phyloP scores from a whole-genome alignment of 2,888 invertebrate genomes.

The Acanthoscelides obtectus region DNA sequence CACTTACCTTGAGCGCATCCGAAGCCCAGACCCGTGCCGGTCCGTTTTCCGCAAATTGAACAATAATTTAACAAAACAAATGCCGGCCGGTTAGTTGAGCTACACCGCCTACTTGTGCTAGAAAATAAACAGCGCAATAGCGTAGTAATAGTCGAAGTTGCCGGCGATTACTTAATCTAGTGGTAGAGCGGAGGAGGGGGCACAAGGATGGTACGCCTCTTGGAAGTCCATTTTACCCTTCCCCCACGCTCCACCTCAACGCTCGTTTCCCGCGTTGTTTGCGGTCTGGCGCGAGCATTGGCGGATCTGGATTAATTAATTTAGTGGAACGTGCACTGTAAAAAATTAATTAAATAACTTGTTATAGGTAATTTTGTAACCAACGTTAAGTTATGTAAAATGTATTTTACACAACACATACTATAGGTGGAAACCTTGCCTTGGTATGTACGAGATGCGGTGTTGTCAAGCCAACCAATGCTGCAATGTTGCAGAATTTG shows the following conservation, averaged over 20 bases:
- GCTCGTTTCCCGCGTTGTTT: background rate
- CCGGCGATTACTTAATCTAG: slow-evolving; percentile 47
- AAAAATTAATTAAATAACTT: background rate
- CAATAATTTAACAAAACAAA: slow-evolving; percentile 26
- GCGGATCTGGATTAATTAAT: background rate
- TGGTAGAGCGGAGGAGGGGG: slow-evolving; percentile 15
- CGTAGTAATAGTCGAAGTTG: slow-evolving; percentile 45
- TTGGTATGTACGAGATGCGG: too few relatives aligned
- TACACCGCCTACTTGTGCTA: background rate
- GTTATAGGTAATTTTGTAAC: background rate
- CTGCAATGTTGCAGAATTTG: too few relatives aligned
- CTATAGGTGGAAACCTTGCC: too few relatives aligned
- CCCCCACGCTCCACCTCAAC: background rate
- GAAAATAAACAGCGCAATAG: slow-evolving; percentile 44
- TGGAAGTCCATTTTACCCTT: background rate
- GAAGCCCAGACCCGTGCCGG: slow-evolving; percentile 1
- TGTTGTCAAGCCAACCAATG: too few relatives aligned
- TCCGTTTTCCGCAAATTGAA: slow-evolving; percentile 19
- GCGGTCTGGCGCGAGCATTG: background rate
- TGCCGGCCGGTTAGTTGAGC: slow-evolving; percentile 6
- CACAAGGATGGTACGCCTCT: background rate
- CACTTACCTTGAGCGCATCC: background rate
- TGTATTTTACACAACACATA: too few relatives aligned
- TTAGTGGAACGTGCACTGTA: too few relatives aligned
- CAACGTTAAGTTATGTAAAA: background rate